A percentile compares a stretch with the other conserved stretches of the same genome.
phyloP scores from a whole-genome alignment of 2,888 invertebrate genomes.

The Odontomyia ornata region DNA sequence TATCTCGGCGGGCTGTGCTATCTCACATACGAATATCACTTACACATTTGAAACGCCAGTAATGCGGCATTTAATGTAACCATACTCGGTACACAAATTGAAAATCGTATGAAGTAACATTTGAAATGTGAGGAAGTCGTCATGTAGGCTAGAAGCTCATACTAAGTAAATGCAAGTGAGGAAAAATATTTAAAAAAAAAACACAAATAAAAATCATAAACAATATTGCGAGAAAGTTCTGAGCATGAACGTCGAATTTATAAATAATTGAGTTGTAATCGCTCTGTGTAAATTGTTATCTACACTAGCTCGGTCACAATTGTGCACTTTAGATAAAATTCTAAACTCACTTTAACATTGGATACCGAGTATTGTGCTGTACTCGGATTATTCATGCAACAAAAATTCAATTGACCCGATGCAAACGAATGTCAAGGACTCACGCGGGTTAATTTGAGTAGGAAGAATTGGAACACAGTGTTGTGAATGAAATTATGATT shows the following conservation, averaged over 20 bases:
- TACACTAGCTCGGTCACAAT: not conserved
- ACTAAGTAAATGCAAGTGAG: not conserved
- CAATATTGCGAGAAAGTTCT: not conserved
- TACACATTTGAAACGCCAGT: not conserved
- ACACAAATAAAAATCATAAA: not conserved
- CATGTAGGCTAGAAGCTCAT: constrained; percentile 17
- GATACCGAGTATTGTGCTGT: not conserved
- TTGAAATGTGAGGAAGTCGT: constrained; percentile 3
- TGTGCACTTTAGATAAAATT: too few relatives aligned
- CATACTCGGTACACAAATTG: not conserved
- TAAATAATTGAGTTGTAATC: not conserved
- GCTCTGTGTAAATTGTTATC: not conserved
- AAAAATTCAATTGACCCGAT: constrained; percentile 39
- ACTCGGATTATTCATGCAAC: constrained; percentile 11
- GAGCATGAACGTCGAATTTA: not conserved
- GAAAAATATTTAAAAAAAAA: not conserved
- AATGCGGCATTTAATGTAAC: not conserved
- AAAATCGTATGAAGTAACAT: not conserved
- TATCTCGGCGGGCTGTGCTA: constrained; percentile 23
- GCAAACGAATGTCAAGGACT: constrained; percentile 41
- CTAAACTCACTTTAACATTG: not conserved
- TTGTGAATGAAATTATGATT: constrained; percentile 3
- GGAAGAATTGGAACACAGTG: not conserved
- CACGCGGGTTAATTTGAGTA: not conserved
- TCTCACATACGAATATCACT: not conserved